Evolutionary conservation across 2,113 vertebrate species (phyloP), one percentile per base, ranked within the genome.

Genomic region (Channa argus): DNA sequence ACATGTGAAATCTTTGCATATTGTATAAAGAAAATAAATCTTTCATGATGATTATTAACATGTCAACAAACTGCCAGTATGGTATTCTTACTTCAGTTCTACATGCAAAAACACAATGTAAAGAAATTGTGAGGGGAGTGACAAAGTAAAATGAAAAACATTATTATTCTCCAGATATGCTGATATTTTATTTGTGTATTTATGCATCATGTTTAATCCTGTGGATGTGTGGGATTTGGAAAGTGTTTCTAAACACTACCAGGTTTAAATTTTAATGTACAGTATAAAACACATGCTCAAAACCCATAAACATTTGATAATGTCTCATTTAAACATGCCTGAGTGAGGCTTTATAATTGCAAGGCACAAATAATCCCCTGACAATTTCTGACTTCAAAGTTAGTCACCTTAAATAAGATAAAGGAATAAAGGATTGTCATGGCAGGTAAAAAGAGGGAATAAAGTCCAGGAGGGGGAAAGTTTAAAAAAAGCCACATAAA

Each of bases 351-450:
- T 84, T 71, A 15, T 60, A 53, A 85, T 74, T 68, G 60, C 86
- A 91, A 92, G 91, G 89, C 91, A 92, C 89, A 56, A 60, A 5
- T 76, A 51, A 24, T 80, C 50, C 81, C 65, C 74, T 86, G 77
- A 87, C 38, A 24, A 24, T 24, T 24, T 75, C 11, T 6, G 13
- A 39, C 24, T 24, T 24, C 24, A 44, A 64, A 33, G 9, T 38
- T 47, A 0, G 51, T 64, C 4, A 6, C 45, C 24, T 6, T 34
- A 24, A 24, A 24, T 24, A 24, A 24, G 24, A 24, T 24, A 24
- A 24, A 24, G 24, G 24, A 24, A 24, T 24, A 24, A 24, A 24
- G 24, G 24, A 24, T 24, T 24, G 24, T 24, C 24, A 24, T 24
- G 24, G 24, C 24, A 24, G 24, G 24, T 24, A 24, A 24, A 24